phyloP scores from a whole-genome alignment of 2,797 vertebrate genomes.

The Catostomus latipinnis region DNA sequence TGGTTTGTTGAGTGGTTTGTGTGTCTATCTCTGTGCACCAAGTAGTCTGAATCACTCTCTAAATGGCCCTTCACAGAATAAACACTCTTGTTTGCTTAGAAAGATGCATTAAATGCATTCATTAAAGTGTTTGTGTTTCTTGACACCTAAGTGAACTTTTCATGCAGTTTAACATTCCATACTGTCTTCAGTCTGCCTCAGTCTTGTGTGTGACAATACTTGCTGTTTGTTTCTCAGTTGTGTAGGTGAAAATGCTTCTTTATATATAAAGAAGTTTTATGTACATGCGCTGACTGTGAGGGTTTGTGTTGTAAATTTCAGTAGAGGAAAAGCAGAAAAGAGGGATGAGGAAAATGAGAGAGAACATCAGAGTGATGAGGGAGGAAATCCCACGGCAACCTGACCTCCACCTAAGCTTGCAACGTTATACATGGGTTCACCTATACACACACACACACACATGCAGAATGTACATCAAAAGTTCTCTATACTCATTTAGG shows the following conservation, averaged over 20 bases:
- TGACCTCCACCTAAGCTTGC: slow-evolving; percentile 59
- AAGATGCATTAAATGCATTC: slow-evolving; percentile 20
- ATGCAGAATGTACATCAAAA: slow-evolving; percentile 38
- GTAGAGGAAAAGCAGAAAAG: slow-evolving; percentile 32
- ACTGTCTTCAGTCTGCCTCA: neutral
- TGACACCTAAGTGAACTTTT: slow-evolving; percentile 24
- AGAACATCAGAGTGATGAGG: slow-evolving; percentile 66
- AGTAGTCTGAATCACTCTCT: slow-evolving; percentile 32
- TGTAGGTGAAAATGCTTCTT: neutral
- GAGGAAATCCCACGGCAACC: slow-evolving; percentile 82
- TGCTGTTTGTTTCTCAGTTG: neutral
- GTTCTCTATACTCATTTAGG: slow-evolving; percentile 19
- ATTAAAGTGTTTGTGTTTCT: slow-evolving; percentile 7
- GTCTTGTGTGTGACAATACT: neutral
- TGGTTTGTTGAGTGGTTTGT: slow-evolving; percentile 36
- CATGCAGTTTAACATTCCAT: neutral
- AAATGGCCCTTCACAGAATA: slow-evolving; percentile 45
- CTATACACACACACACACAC: neutral
- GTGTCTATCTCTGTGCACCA: slow-evolving; percentile 7
- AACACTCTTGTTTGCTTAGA: slow-evolving; percentile 41
- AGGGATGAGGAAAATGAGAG: slow-evolving; percentile 27
- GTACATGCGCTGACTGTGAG: neutral
- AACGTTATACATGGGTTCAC: slow-evolving; percentile 39
- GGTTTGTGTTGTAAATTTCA: slow-evolving; percentile 14
- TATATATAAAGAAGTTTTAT: neutral